Evolutionary conservation across 2,888 invertebrate genomes (phyloP), one percentile per base, ranked within the genome.

Genomic region (Caenorhabditis wallacei): DNA sequence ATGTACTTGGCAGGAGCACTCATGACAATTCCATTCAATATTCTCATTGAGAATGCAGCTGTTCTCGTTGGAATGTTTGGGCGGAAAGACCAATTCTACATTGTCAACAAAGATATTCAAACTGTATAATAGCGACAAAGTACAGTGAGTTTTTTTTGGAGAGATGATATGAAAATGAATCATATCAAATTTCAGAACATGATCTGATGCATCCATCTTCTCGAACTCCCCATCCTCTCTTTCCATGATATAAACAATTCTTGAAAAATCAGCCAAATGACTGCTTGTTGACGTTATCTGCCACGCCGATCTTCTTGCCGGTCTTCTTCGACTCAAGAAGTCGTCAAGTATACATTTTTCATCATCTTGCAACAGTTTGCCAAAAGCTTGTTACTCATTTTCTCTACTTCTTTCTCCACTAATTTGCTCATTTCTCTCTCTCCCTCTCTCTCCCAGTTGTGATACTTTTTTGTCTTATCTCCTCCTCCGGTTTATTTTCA

Each of bases 1-100:
- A 56, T 91, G 64, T 92, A 92, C 71, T 85, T 89, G 63, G 94
- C 95, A 82, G 97, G 96, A 54, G 96, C 97, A 4, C 93, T 97
- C 63, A 95, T 95, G 80, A 96, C 96, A 75, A 96, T 97, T 92
- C 97, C 97, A 20, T 95, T 97, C 89, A 97, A 97, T 93, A 94
- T 97, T 89, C 94, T 96, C 74, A 96, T 97, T 90, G 97, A 98
- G 93, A 97, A 97, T 93, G 94, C 96, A 87, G 97, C 97, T 74
- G 97, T 97, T n/a, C 94, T 97, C 85, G 96, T 97, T 96, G 97
- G 97, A 46, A 94, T 97, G 48, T 94, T 97, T 88, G 96, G 97
- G 18, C 96, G 96, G 92, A 98, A 98, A 93, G 96, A 97, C 93
- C 96, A 96, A 93, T 98, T 98, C 94, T 98, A 97, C 93, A 95